These are phyloP conservation scores for Mionectes olivaceus DNA, from an alignment of 2,797 vertebrate species.

Conservation along the genomic window DNA sequence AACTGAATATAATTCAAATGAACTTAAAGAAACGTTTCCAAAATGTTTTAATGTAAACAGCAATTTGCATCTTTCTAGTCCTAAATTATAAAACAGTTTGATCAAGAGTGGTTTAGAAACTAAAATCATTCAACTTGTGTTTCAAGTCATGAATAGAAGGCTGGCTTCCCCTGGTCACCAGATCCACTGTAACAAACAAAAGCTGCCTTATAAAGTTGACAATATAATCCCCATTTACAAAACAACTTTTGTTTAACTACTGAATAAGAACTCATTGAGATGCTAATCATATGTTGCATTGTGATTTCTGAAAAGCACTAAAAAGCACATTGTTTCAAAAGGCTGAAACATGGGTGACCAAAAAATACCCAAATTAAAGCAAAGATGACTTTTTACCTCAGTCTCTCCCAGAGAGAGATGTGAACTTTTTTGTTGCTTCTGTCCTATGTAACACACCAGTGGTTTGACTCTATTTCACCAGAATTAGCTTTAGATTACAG, in stretches of 20 bases:
- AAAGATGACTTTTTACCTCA: not conserved
- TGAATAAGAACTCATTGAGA: conserved; percentile 85
- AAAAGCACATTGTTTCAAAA: conserved; percentile 77
- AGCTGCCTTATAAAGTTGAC: conserved; percentile 79
- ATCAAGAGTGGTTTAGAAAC: conserved; percentile 34
- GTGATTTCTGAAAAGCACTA: conserved; percentile 72
- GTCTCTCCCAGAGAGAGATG: not conserved
- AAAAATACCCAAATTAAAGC: conserved; percentile 59
- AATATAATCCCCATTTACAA: conserved; percentile 78
- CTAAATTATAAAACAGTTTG: conserved; percentile 17
- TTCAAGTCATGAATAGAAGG: conserved; percentile 62
- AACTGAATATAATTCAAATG: not conserved
- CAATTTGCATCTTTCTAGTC: conserved; percentile 23
- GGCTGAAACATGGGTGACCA: conserved; percentile 54
- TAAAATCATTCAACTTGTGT: conserved; percentile 46
- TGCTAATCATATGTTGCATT: conserved; percentile 82
- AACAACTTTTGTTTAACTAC: conserved; percentile 81
- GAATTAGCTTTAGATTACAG: not conserved
- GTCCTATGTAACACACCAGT: not conserved
- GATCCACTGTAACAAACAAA: conserved; percentile 77
- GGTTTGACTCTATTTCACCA: not conserved
- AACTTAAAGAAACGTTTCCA: not conserved
- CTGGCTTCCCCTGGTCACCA: conserved; percentile 65
- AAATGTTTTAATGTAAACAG: not conserved
- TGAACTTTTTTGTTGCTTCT: not conserved